Evolutionary conservation across 2,888 invertebrate species (phyloP).

Genomic region (Heterodera filipjevi): DNA sequence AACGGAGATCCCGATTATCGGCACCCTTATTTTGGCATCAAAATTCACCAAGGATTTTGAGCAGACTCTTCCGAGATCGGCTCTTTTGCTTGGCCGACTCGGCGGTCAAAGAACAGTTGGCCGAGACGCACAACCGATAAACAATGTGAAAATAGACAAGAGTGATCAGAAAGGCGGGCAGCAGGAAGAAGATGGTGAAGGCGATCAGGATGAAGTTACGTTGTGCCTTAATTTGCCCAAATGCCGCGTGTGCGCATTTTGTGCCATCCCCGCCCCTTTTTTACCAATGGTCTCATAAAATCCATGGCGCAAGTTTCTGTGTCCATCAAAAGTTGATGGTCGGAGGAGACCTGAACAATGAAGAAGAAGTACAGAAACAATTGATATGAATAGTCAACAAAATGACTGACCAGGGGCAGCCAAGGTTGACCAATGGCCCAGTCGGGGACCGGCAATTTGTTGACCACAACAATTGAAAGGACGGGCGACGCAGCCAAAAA

Average conservation of each 20-base stretch:
- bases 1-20: neutral
- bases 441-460: constrained; percentile 51
- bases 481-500: constrained; percentile 61
- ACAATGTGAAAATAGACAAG: constrained; percentile 63
- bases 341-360: neutral
- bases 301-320: constrained; percentile 54
- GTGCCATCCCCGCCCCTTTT: neutral
- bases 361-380: neutral
- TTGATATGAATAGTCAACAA: neutral
- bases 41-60: constrained; percentile 37
- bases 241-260: neutral
- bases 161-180: constrained; percentile 58
- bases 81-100: constrained; percentile 41
- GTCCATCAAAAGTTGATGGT: neutral
- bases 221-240: constrained; percentile 38
- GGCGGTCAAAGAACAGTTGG: constrained; percentile 37
- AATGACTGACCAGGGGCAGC: constrained; percentile 37
- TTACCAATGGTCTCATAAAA: constrained; percentile 22
- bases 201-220: constrained; percentile 52
- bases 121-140: constrained; percentile 40
- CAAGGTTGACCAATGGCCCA: constrained; percentile 42
- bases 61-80: constrained; percentile 34
- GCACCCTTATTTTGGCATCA: constrained; percentile 6
- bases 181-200: constrained; percentile 60
- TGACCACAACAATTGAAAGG: constrained; percentile 49